Base-by-base conservation (phyloP, 2,113 vertebrate species). In the Pterocles burchelli region DNA sequence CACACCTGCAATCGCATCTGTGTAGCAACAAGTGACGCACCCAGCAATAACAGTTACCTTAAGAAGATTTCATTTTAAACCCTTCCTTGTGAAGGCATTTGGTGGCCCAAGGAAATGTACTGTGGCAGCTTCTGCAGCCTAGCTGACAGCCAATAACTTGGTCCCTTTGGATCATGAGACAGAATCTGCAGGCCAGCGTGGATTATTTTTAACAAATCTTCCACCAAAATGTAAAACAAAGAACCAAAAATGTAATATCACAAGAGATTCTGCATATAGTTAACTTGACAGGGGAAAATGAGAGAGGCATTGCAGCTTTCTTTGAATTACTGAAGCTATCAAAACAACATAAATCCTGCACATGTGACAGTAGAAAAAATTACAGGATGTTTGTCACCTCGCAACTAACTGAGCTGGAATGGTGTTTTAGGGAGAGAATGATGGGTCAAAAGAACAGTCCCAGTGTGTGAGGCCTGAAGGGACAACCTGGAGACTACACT, bases 321-420 rank as follows among this genome's bases (percentile, higher is more conserved):
- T 73, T 74, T 67, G 54, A 85, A 83, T 80, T 80, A 77, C 1
- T 59, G 43, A 84, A 74, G 76, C 59, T 71, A 25, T 80, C 79
- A 43, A 57, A 92, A 29, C 31, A 90, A 61, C 51, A 5, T 33
- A 85, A 85, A 88, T 74, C 54, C 63, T 51, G 38, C 26, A 55
- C 88, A 88, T 10, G 6, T 58, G 46, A 79, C 20, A 63, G 79
- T 24, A 88, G 68, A 83, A 93, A 84, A 91, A 93, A 70, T 24
- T 34, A 59, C 68, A 67, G 84, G 65, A 75, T 75, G 38, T 71
- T 86, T 92, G 59, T 86, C 25, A 88, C 2, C 38, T 67, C 68
- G 86, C 48, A 85, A 46, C 20, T 46, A 57, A 61, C 22, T 34
- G 55, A 85, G 34, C 38, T 87, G 61, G 55, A 95, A 29, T 28